Base-by-base conservation (phyloP, 2,888 invertebrate species). In the Mythimna vitellina region DNA sequence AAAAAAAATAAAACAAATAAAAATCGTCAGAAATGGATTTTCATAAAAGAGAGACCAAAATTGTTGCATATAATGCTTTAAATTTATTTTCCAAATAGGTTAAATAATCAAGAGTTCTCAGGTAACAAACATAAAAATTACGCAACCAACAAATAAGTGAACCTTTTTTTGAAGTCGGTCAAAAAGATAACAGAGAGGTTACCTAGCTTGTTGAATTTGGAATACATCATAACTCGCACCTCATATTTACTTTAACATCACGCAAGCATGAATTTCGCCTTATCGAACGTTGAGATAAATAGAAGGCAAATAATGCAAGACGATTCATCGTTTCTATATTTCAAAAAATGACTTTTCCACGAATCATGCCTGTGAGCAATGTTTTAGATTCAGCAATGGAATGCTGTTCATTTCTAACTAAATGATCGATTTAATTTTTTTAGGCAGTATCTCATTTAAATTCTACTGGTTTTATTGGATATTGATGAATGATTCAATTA, bases 171-270 rank as follows among this genome's bases (percentile, higher is more conserved):
- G 17, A 17, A 46, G 7, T 46, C 17, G 46, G 17, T 6, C 3
- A 46, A 17, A 46, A 46, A 46, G 1, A 65, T 49, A 46, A 22
- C 10, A 53, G 8, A 69, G 20, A 25, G 22, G 32, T 46, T 77
- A 53, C 46, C 14, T 46, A 60, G 46, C 58, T 29, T 22, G 25
- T 77, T n/a, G 29, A 7, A 1, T 42, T 42, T 76, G 1, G 32
- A 42, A n/a, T 76, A 46, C 17, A 66, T 53, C 42, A 5, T 29
- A 35, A 46, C 8, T 51, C 53, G 29, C 35, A 12, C 54, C 12
- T 32, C 0, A n/a, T 73, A 77, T 73, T 69, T 73, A 54, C 53
- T 60, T 49, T 78, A 54, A 78, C 53, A 49, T 60, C 70, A 78
- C 29, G 38, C 46, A 69, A 29, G n/a, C 20, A 42, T 58, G 25